Percentiles rank a stretch among this genome's conserved stretches.
Conservation (phyloP, 2,888 invertebrate genomes). For the Sesia bembeciformis region DNA sequence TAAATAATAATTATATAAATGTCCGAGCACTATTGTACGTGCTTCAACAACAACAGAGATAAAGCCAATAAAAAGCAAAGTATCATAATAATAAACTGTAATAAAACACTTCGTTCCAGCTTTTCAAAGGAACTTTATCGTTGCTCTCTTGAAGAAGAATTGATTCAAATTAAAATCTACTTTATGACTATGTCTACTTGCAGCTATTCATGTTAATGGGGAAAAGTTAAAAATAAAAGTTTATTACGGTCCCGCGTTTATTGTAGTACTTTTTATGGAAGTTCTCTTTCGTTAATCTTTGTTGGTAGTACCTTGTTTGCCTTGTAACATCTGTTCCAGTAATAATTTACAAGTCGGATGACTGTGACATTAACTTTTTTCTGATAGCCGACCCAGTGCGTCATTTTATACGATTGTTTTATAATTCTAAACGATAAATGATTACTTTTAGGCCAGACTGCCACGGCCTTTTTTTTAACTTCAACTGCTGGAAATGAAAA, state of each 20-base stretch:
- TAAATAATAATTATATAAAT: too few relatives aligned
- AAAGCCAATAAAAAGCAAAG: too few relatives aligned
- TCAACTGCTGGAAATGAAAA: too few relatives aligned
- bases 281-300: conserved; percentile 46
- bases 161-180: neutral
- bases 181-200: neutral
- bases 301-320: conserved; percentile 22
- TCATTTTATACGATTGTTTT: conserved; percentile 15
- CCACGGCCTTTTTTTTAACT: too few relatives aligned
- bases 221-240: conserved; percentile 12
- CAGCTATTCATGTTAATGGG: conserved; percentile 9
- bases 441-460: conserved; percentile 3
- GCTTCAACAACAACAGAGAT: too few relatives aligned
- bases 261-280: conserved; percentile 32
- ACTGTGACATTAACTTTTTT: neutral
- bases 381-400: neutral
- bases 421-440: conserved; percentile 7
- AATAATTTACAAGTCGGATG: conserved; percentile 47
- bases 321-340: conserved; percentile 48
- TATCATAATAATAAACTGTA: too few relatives aligned
- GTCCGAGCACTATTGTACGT: too few relatives aligned
- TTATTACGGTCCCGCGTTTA: conserved; percentile 17
- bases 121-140: neutral
- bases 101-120: too few relatives aligned
- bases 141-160: neutral